Base-by-base conservation (phyloP, 2,797 vertebrate genomes). In the Gymnoscopelus braueri region DNA sequence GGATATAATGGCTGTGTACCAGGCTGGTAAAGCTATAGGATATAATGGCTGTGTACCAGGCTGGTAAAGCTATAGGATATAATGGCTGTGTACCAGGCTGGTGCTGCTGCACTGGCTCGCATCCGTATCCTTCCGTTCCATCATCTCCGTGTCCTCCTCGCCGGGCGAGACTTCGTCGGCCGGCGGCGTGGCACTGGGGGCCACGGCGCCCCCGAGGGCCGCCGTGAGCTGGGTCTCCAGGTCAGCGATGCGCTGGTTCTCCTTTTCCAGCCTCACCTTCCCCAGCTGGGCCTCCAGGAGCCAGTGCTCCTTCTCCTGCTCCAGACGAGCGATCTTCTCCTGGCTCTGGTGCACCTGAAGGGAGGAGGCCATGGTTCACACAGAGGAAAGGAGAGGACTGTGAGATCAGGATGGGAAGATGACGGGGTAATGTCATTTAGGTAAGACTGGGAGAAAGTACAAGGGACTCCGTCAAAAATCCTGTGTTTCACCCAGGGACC, bases 251-350 rank as follows among this genome's bases (percentile, higher is more conserved):
- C 95, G 94, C 80, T 95, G 95, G 84, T 93, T 97, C 92, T 99
- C 98, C 87, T 97, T 99, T 88, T 99, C 97, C 67, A 99, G 81
- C 62, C 97, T 96, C 88, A 99, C 97, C 91, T 95, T 97, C 71
- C 96, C 96, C 74, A 99, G 88, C 82, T 99, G 97, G 49, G 97
- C 96, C 91, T 99, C 98, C 80, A 99, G 90, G 90, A 99, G 96
- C 98, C 98, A 99, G 85, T 99, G 98, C 67, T 99, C 98, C 85
- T 98, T 99, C 90, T 99, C 98, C 88, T 99, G 98, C 84, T 99
- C 98, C 86, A 99, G 92, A 70, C 96, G 96, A 54, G 95, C 92
- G 54, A 99, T 98, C 91, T 99, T 99, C 90, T 98, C 97, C 90
- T 96, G 96, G 90, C 95, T 98, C 89, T 98, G 97, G 74, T 96